phyloP scores from a whole-genome alignment of 2,888 invertebrate species.

The Campoplex capitator region DNA sequence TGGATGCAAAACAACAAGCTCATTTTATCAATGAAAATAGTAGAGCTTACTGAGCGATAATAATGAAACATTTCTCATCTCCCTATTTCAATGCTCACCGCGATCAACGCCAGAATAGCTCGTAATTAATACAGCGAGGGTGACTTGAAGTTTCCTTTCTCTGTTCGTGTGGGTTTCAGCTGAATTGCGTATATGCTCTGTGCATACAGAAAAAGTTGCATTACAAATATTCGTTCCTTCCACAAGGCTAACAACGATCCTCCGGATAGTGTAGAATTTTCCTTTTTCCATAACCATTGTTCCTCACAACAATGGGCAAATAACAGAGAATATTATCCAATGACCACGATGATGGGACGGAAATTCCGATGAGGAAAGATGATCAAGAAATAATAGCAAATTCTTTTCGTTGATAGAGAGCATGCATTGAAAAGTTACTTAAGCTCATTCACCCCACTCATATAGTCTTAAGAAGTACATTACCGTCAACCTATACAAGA shows the following conservation, averaged over 20 bases:
- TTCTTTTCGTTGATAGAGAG: background rate
- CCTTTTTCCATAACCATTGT: slow-evolving; percentile 16
- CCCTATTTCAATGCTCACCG: slow-evolving; percentile 33
- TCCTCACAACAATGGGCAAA: slow-evolving; percentile 13
- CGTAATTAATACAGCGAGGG: slow-evolving; percentile 68
- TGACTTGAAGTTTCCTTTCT: slow-evolving; percentile 69
- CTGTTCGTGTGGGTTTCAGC: slow-evolving; percentile 29
- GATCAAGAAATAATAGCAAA: slow-evolving; percentile 1
- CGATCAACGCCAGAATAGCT: slow-evolving; percentile 45
- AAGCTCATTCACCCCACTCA: background rate
- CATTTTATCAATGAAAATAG: slow-evolving; percentile 14
- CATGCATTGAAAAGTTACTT: slow-evolving; percentile 1
- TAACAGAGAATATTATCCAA: slow-evolving; percentile 26
- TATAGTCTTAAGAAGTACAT: slow-evolving; percentile 37
- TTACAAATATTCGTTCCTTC: slow-evolving; percentile 18
- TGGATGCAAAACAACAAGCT: slow-evolving; percentile 32
- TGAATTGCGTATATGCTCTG: slow-evolving; percentile 59
- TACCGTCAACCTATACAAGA: slow-evolving; percentile 45
- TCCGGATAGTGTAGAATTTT: slow-evolving; percentile 8
- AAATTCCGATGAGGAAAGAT: slow-evolving; percentile 38
- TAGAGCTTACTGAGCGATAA: slow-evolving; percentile 34
- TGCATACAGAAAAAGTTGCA: slow-evolving; percentile 9
- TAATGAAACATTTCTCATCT: slow-evolving; percentile 57
- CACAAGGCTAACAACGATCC: slow-evolving; percentile 8
- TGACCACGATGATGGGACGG: slow-evolving; percentile 33